Evolutionary conservation across 2,888 invertebrate genomes (phyloP).

Genomic region (Pollenia griseotomentosa): DNA sequence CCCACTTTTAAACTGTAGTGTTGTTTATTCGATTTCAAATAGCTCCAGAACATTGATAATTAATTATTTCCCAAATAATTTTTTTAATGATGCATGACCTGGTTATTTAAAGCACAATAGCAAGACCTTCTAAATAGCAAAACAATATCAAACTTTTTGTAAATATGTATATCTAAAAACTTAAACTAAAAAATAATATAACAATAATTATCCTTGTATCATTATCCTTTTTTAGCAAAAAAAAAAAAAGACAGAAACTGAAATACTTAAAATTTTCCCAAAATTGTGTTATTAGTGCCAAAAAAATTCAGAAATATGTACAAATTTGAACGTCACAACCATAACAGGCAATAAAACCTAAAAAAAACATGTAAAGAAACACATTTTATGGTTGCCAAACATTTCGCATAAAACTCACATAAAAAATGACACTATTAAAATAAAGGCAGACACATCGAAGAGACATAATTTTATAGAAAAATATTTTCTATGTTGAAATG

Average conservation of each 20-base stretch:
- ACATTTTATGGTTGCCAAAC: slow-evolving; percentile 61
- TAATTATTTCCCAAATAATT: slow-evolving; percentile 53
- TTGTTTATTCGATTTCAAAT: neutral
- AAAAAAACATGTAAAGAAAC: slow-evolving; percentile 25
- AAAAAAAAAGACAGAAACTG: slow-evolving; percentile 17
- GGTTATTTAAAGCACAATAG: slow-evolving; percentile 43
- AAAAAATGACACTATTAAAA: slow-evolving; percentile 13
- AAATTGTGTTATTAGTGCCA: slow-evolving; percentile 45
- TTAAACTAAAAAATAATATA: slow-evolving; percentile 29
- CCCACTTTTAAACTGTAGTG: neutral
- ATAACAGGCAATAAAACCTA: slow-evolving; percentile 49
- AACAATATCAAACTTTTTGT: neutral
- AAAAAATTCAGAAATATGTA: slow-evolving; percentile 18
- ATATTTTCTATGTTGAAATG: neutral
- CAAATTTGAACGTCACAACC: slow-evolving; percentile 28
- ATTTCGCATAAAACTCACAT: slow-evolving; percentile 61
- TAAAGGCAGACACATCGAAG: slow-evolving; percentile 46
- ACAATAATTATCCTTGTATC: slow-evolving; percentile 48
- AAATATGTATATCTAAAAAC: neutral
- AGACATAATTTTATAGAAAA: slow-evolving; percentile 14
- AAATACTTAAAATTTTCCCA: slow-evolving; percentile 44
- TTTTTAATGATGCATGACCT: slow-evolving; percentile 71
- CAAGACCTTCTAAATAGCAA: slow-evolving; percentile 31
- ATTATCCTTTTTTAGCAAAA: slow-evolving; percentile 23
- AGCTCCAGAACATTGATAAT: slow-evolving; percentile 42